These are phyloP conservation scores for Urosaurus nigricauda DNA, from an alignment of 2,797 vertebrate genomes.

Conservation along the genomic window DNA sequence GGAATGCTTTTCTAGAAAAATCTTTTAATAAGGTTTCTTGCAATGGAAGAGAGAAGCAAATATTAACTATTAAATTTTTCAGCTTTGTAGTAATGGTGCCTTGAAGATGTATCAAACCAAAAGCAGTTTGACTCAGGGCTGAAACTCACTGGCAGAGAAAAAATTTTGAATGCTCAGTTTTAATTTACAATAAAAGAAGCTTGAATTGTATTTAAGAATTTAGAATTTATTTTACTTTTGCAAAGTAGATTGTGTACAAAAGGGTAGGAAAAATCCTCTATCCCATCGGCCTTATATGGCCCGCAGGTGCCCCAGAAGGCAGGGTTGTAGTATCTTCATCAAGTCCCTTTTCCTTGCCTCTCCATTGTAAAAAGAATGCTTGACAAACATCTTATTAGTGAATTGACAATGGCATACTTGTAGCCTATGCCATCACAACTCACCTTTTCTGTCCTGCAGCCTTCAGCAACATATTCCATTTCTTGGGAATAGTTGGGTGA, in stretches of 20 bases:
- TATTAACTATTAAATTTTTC: slow-evolving; percentile 44
- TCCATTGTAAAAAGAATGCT: too few species aligned
- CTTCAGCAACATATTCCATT: too few species aligned
- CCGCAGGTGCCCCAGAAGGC: not conserved
- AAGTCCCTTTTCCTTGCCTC: not conserved
- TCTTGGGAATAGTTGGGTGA: too few species aligned
- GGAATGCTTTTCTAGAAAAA: slow-evolving; percentile 48
- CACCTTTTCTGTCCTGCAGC: too few species aligned
- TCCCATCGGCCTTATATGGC: not conserved
- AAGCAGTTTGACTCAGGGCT: not conserved
- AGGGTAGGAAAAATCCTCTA: not conserved
- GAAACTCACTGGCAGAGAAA: not conserved
- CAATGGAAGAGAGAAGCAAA: slow-evolving; percentile 44
- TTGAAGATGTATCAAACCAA: slow-evolving; percentile 36
- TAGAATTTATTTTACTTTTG: not conserved
- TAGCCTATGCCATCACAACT: too few species aligned
- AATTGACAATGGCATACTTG: too few species aligned
- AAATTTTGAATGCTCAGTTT: not conserved
- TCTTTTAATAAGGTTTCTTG: slow-evolving; percentile 63
- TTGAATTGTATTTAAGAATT: not conserved
- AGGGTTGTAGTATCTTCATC: not conserved
- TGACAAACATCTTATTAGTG: too few species aligned
- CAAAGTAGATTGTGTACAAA: not conserved
- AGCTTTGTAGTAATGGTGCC: slow-evolving; percentile 46
- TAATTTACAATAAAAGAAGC: not conserved